phyloP scores from a whole-genome alignment of 2,113 vertebrate genomes.

The Gallinago media region DNA sequence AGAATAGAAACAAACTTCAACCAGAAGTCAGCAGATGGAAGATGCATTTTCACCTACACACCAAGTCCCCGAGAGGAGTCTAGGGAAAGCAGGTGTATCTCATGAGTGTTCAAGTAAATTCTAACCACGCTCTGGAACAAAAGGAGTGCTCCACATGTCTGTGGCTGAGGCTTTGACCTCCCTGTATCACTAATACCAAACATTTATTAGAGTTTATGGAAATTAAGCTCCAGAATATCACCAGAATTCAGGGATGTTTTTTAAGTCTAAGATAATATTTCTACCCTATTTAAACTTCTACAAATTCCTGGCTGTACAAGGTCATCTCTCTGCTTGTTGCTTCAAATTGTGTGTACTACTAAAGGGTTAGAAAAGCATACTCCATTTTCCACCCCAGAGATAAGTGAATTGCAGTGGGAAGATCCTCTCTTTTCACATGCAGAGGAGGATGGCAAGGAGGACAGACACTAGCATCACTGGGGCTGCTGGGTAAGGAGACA shows the following conservation, averaged over 20 bases:
- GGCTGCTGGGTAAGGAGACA: neutral
- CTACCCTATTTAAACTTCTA: neutral
- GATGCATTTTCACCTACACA: neutral
- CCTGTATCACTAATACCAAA: neutral
- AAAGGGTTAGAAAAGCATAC: neutral
- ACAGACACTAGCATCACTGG: neutral
- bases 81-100: constrained; percentile 48
- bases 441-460: neutral
- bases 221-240: neutral
- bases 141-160: neutral
- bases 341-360: neutral
- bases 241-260: neutral
- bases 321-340: neutral
- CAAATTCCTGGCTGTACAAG: neutral
- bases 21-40: neutral
- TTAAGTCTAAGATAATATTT: neutral
- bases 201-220: neutral
- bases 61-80: neutral
- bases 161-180: neutral
- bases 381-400: neutral
- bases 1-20: neutral
- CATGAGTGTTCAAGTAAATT: neutral
- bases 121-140: neutral
- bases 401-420: neutral
- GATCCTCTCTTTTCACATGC: neutral